Evolutionary conservation across 2,797 vertebrate genomes (phyloP), one percentile per base, ranked within the genome.

Genomic region (Thalassophryne amazonica): DNA sequence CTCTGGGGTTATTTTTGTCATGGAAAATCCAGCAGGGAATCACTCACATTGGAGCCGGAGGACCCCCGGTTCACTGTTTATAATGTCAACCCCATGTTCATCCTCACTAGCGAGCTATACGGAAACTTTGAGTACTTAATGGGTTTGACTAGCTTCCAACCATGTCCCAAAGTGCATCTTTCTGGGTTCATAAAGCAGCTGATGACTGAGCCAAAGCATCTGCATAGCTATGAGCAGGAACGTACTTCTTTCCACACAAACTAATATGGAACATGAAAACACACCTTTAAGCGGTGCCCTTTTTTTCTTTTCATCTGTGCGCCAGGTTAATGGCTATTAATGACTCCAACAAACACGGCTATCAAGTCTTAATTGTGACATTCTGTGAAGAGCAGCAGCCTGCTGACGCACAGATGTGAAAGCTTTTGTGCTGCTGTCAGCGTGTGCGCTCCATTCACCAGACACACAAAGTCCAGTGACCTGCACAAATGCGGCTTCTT

Each of bases 1-100:
- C 47, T 68, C 61, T 31, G 40, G 68, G 40, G 55, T 79, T 87
- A 86, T 90, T 84, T 87, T 49, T 41, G 73, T 70, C 35, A 6
- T 40, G 18, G 61, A 30, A 30, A 21, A 47, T 51, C 59, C 60
- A 42, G 19, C 22, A 56, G 61, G 75, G 69, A 79, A 72, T 46
- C 61, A 36, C 56, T 40, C 18, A 18, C 17, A 53, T 20, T 12
- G 14, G 39, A 36, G 28, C 29, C 15, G 2, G 31, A 27, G 35
- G 34, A 9, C 15, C 34, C 22, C 12, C 16, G 15, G 16, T 16
- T 32, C 31, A 28, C 27, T 28, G 31, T 22, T 35, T 23, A 20
- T 36, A 6, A 28, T 27, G 30, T 36, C 12, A 14, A n/a, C n/a
- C n/a, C n/a, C n/a, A n/a, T n/a, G n/a, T n/a, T n/a, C n/a, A n/a